A percentile compares a stretch with the other conserved stretches of the same genome.
These are phyloP conservation scores for Urocyon cinereoargenteus DNA, from an alignment of 2,797 vertebrate genomes.

Conservation along the genomic window DNA sequence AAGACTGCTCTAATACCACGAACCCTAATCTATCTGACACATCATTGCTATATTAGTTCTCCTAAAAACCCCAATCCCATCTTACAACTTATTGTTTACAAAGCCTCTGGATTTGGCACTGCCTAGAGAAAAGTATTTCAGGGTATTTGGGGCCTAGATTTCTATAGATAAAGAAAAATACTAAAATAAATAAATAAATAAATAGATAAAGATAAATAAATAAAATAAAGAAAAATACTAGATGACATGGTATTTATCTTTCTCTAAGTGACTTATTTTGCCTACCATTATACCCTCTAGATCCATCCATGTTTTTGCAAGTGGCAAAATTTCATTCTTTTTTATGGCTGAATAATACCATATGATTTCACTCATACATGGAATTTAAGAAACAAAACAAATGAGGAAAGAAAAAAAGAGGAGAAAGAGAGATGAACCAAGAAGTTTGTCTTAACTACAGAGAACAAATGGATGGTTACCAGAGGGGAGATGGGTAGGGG, in stretches of 20 bases:
- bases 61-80: background rate
- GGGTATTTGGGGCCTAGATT: background rate
- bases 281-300: background rate
- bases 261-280: background rate
- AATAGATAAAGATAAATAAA: no score
- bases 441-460: background rate
- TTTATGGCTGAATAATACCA: background rate
- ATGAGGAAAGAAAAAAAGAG: background rate
- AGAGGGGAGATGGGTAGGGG: background rate
- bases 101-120: background rate
- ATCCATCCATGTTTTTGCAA: background rate
- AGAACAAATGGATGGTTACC: background rate
- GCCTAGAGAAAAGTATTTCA: background rate
- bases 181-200: background rate
- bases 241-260: background rate
- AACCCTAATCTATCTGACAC: background rate
- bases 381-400: background rate
- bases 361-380: background rate
- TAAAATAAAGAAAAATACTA: conserved; percentile 13
- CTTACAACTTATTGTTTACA: background rate
- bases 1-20: background rate
- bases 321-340: background rate
- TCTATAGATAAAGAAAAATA: conserved; percentile 13
- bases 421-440: background rate
- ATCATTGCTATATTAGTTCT: background rate